Base-by-base conservation (phyloP, 1,140 invertebrate species). In the Drosophila ogumai region DNA sequence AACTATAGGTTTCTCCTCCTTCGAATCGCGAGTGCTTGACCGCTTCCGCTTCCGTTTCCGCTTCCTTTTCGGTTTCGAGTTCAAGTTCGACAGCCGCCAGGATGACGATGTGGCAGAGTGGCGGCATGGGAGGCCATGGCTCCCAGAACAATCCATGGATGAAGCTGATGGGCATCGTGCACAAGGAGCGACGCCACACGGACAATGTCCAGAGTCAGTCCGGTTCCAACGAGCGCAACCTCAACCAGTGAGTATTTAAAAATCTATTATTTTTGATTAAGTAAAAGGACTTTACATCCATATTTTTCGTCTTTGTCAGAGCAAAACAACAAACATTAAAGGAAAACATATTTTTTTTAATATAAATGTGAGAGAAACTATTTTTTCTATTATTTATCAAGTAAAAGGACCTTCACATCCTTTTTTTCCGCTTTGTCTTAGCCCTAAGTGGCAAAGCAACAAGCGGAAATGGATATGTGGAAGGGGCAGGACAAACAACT, bases 101-200 rank as follows among this genome's bases (percentile, higher is more conserved):
- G 68, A 94, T 94, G 94, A 94, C 94, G 93, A 96, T 96, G 96
- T 96, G 95, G 95, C 95, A 96, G 93, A 96, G 95, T 93, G 90
- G 91, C 61, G 91, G 91, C 66, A 92, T 92, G 92, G 95, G 95
- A 77, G 95, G 96, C 92, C 95, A 96, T 94, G 95, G 95, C 88
- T 94, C 95, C 93, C 95, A 95, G 87, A 96, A 96, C 94, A 96
- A 96, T 93, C 96, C 96, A 75, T 96, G 96, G 96, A 96, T 96
- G 95, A 96, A 96, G 91, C 93, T 96, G 57, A 96, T 96, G 96
- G 96, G 96, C 75, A 96, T 96, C 82, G 96, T 96, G 54, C 95
- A 96, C 93, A 96, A 96, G 93, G 95, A 96, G 91, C 92, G 95
- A 56, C 93, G 95, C 10, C 94, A 95, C 69, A 93, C 94, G 44